Conservation (phyloP, 2,797 vertebrate species). For the Takifugu rubripes region DNA sequence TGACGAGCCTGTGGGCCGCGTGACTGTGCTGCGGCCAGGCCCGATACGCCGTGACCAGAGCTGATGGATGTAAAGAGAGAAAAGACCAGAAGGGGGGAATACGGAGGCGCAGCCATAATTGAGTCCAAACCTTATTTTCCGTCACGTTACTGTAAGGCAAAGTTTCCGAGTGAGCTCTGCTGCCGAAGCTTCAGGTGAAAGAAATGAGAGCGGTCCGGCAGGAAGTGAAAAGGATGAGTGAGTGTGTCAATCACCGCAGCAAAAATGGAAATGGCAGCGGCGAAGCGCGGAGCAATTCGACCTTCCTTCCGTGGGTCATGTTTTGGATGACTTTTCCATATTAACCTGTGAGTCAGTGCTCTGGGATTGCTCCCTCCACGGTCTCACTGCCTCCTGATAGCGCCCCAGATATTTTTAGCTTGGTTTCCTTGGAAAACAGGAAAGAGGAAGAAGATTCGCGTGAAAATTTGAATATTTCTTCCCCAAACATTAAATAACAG, state of each 20-base stretch:
- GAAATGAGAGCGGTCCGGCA: background rate
- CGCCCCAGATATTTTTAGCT: background rate
- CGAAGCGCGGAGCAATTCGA: slow-evolving; percentile 7
- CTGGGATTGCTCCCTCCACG: slow-evolving; percentile 1
- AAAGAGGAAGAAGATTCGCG: background rate
- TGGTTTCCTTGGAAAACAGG: background rate
- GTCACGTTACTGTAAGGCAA: slow-evolving; percentile 6
- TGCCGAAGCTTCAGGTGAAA: slow-evolving; percentile 1
- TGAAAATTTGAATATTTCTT: background rate
- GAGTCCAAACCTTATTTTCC: background rate
- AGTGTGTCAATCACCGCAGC: slow-evolving; percentile 30
- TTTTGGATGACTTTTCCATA: background rate
- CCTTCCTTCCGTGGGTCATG: background rate
- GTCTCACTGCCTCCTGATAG: slow-evolving; percentile 7
- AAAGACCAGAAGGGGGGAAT: background rate
- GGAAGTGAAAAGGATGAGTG: slow-evolving; percentile 12
- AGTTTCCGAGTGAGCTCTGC: slow-evolving; percentile 12
- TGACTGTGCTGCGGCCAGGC: slow-evolving; percentile 52
- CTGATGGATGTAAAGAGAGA: slow-evolving; percentile 38
- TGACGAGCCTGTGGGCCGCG: slow-evolving; percentile 27
- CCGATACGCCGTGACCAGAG: slow-evolving; percentile 38
- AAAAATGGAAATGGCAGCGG: slow-evolving; percentile 11
- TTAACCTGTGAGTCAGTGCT: background rate
- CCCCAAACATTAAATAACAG: background rate
- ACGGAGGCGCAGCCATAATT: slow-evolving; percentile 2